A percentile compares a stretch with the other conserved stretches of the same genome.
These are phyloP conservation scores for Puffinus mauretanicus DNA, from an alignment of 2,113 vertebrate species.

Conservation along the genomic window DNA sequence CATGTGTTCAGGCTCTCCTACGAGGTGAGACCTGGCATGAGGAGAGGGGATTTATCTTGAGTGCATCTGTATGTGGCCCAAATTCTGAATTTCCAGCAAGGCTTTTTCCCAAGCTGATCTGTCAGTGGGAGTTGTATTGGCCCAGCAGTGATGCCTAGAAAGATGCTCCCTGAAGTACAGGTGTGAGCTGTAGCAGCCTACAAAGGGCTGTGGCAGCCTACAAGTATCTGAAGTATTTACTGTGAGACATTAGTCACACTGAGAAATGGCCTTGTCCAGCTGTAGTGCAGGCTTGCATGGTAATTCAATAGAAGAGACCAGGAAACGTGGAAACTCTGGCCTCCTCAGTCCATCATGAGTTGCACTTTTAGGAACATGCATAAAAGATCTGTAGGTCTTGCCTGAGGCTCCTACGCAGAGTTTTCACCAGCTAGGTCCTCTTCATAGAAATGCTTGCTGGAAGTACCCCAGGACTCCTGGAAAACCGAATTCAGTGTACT, in stretches of 20 bases:
- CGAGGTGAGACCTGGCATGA: neutral
- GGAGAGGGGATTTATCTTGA: neutral
- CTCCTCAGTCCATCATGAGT: neutral
- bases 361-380: neutral
- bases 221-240: neutral
- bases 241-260: neutral
- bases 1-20: neutral
- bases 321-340: neutral
- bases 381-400: neutral
- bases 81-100: neutral
- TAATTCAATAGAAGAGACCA: neutral
- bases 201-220: neutral
- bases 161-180: neutral
- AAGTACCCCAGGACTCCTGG: neutral
- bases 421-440: neutral
- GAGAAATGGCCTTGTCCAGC: neutral
- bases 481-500: neutral
- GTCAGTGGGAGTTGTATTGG: neutral
- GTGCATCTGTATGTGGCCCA: neutral
- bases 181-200: neutral
- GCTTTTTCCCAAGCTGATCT: neutral
- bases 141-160: neutral
- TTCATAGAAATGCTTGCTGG: neutral
- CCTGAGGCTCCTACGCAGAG: neutral
- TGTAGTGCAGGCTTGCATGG: neutral